Percentiles rank a stretch among this genome's conserved stretches.
phyloP scores from a whole-genome alignment of 2,888 invertebrate genomes.

The Drosophila mimica region DNA sequence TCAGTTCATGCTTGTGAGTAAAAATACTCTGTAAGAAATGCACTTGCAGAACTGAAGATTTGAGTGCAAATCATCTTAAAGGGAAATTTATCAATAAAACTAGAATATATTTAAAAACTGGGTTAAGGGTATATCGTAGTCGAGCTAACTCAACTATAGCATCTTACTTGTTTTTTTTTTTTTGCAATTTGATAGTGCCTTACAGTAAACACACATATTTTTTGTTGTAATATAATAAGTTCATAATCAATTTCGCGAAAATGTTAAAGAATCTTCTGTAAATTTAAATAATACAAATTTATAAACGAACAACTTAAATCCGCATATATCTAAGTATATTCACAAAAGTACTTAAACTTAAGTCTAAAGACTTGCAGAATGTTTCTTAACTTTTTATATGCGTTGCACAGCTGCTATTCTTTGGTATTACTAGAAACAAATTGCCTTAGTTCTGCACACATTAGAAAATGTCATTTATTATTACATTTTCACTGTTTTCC shows the following conservation, averaged over 20 bases:
- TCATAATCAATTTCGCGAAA: background rate
- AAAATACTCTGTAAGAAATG: no score
- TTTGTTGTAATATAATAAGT: background rate
- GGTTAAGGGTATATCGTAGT: no score
- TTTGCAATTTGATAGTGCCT: background rate
- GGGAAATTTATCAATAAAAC: no score
- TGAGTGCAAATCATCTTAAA: no score
- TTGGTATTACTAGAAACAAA: conserved; percentile 30
- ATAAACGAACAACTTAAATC: background rate
- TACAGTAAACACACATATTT: background rate
- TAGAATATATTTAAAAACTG: no score
- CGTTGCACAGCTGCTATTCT: background rate
- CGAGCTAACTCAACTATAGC: no score
- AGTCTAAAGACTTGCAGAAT: background rate
- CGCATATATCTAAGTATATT: background rate
- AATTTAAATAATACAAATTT: background rate
- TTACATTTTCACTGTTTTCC: conserved; percentile 30
- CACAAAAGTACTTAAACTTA: background rate
- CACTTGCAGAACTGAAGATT: no score
- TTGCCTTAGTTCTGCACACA: conserved; percentile 61
- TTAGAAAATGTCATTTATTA: conserved; percentile 48
- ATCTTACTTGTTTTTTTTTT: no score
- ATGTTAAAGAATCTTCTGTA: background rate
- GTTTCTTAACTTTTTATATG: background rate
- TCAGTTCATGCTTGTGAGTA: no score